A percentile compares a stretch with the other conserved stretches of the same genome.
Evolutionary conservation across 2,888 invertebrate genomes (phyloP).

Genomic region (Agrotis ipsilon): DNA sequence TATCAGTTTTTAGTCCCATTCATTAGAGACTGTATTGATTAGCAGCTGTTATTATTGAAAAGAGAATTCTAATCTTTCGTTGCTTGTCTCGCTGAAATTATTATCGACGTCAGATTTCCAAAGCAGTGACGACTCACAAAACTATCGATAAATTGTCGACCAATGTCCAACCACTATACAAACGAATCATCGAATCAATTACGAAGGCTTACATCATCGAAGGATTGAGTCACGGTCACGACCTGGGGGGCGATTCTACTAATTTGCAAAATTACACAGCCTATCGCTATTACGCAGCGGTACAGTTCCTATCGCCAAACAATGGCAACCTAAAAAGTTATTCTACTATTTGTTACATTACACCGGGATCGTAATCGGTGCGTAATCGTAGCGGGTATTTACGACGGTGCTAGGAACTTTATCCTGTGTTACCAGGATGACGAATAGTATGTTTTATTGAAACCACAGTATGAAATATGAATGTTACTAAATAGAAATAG

Average conservation of each 20-base stretch:
- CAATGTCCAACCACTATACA: constrained; percentile 73
- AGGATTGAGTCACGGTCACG: constrained; percentile 88
- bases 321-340: too few species aligned
- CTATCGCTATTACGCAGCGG: too few species aligned
- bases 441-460: too few species aligned
- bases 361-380: too few species aligned
- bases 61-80: background rate
- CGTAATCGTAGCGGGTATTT: too few species aligned
- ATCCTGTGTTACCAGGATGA: too few species aligned
- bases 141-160: constrained; percentile 68
- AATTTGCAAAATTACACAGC: too few species aligned
- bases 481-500: too few species aligned
- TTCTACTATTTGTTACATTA: too few species aligned
- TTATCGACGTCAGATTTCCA: background rate
- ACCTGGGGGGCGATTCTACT: constrained; percentile 56
- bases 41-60: background rate
- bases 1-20: background rate
- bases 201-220: constrained; percentile 87
- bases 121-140: constrained; percentile 17
- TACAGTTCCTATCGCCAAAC: too few species aligned
- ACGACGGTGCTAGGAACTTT: too few species aligned
- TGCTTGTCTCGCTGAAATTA: background rate
- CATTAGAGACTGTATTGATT: background rate
- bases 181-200: constrained; percentile 85
- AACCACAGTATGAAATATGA: too few species aligned